A percentile compares a stretch with the other conserved stretches of the same genome.
phyloP scores from a whole-genome alignment of 2,797 vertebrate species.

The Cephalopachus bancanus region DNA sequence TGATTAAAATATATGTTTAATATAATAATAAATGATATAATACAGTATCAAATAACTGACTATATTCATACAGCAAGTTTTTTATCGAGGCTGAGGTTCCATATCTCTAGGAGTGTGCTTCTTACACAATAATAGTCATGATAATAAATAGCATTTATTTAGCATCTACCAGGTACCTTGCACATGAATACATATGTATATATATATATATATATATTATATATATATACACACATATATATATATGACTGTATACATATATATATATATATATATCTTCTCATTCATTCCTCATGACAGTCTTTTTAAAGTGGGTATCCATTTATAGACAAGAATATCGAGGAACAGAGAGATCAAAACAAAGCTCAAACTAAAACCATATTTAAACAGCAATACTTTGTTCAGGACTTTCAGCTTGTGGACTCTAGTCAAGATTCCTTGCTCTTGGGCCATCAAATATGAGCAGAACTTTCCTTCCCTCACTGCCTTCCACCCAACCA shows the following conservation, averaged over 20 bases:
- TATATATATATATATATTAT: neutral
- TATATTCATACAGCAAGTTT: neutral
- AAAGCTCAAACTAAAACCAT: neutral
- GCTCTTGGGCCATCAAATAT: neutral
- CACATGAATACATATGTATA: neutral
- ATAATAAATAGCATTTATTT: neutral
- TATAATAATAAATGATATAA: constrained; percentile 23
- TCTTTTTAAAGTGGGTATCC: neutral
- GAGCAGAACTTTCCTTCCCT: neutral
- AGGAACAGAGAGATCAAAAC: neutral
- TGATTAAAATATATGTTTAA: neutral
- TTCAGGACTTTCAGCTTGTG: neutral
- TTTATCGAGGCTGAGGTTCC: neutral
- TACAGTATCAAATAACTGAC: neutral
- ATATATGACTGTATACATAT: too few relatives aligned
- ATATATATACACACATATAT: too few relatives aligned
- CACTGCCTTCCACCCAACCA: neutral
- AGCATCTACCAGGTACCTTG: neutral
- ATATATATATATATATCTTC: neutral
- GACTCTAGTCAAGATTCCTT: neutral
- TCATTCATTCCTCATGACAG: neutral
- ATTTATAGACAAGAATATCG: neutral
- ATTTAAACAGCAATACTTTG: neutral
- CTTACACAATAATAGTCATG: neutral
- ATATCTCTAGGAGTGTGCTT: neutral